These are phyloP conservation scores for Leptura quadrifasciata DNA, from an alignment of 2,888 invertebrate species.

Conservation along the genomic window DNA sequence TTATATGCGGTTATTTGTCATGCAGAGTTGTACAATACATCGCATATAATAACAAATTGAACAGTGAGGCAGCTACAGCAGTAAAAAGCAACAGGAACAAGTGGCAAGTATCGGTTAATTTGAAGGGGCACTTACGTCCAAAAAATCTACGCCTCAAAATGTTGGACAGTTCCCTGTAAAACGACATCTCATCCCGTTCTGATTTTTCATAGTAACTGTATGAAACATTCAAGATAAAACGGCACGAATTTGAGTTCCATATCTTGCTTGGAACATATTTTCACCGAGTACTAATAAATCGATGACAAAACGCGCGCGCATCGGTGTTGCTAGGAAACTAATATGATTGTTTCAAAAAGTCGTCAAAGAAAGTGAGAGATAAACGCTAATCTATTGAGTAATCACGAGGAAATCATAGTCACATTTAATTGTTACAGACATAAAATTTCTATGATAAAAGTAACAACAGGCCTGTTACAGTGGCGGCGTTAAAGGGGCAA, in stretches of 20 bases:
- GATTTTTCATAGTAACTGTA: constrained; percentile 36
- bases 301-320: constrained; percentile 31
- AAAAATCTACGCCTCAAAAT: constrained; percentile 57
- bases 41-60: neutral
- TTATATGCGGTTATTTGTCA: neutral
- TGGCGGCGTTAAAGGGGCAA: neutral
- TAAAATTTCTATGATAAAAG: neutral
- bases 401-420: neutral
- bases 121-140: constrained; percentile 55
- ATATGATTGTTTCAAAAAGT: constrained; percentile 18
- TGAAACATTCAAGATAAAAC: constrained; percentile 23
- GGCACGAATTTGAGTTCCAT: constrained; percentile 41
- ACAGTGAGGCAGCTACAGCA: neutral
- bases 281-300: constrained; percentile 28
- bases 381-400: neutral
- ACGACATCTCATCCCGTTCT: constrained; percentile 53
- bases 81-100: neutral
- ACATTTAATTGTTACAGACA: neutral
- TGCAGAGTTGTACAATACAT: neutral
- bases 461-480: neutral
- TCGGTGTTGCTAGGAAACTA: constrained; percentile 24
- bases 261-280: constrained; percentile 36
- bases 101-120: neutral
- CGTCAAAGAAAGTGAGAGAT: neutral
- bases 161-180: constrained; percentile 55